Percentiles rank a stretch among this genome's conserved stretches.
phyloP scores from a whole-genome alignment of 1,140 invertebrate genomes.

The Zophobas atratus region DNA sequence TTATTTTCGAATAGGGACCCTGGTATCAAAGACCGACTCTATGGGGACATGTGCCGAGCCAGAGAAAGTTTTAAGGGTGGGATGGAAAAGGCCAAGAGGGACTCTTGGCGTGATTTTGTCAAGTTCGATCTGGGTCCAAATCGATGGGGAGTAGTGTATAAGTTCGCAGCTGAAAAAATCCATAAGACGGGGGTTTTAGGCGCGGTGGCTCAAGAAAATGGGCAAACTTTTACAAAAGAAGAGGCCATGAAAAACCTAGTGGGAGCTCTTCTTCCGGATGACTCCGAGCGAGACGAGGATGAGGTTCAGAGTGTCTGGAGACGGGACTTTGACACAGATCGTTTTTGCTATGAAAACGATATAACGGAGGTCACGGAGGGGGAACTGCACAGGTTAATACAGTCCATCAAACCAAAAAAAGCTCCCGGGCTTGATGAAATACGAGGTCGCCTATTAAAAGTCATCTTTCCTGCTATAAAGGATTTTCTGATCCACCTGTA shows the following conservation, averaged over 20 bases:
- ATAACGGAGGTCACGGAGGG: neutral
- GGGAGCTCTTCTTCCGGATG: neutral
- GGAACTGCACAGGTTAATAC: neutral
- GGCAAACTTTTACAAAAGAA: neutral
- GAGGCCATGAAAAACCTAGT: neutral
- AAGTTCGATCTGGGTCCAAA: neutral
- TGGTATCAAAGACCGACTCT: neutral
- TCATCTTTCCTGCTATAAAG: neutral
- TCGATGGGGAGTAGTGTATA: constrained; percentile 17
- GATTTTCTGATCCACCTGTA: constrained; percentile 11
- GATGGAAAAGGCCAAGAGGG: neutral
- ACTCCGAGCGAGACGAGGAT: neutral
- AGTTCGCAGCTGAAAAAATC: constrained; percentile 7
- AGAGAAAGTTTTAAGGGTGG: neutral
- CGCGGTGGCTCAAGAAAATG: neutral
- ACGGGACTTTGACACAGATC: neutral
- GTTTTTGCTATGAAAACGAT: neutral
- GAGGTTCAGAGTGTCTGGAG: neutral
- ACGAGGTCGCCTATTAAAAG: neutral
- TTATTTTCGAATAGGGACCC: neutral
- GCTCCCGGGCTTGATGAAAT: neutral
- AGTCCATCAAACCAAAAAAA: neutral
- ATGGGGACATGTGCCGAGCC: neutral
- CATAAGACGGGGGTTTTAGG: neutral
- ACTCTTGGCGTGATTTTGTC: neutral